phyloP scores from a whole-genome alignment of 2,888 invertebrate genomes.

The Drosophila diplacantha region DNA sequence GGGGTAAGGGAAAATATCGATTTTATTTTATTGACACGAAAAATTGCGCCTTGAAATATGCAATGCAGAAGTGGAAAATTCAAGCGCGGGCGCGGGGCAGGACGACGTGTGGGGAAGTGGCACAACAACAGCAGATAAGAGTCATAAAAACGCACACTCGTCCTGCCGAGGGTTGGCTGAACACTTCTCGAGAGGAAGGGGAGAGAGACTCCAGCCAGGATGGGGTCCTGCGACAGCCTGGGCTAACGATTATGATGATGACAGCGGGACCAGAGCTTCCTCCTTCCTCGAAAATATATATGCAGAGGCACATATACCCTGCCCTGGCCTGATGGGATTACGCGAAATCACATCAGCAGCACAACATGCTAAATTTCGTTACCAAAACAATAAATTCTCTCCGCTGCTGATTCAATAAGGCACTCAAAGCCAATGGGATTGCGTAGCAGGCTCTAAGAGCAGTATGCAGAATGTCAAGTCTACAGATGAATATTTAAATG shows the following conservation, averaged over 20 bases:
- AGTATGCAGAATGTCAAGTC: slow-evolving; percentile 2
- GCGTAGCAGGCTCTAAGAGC: neutral
- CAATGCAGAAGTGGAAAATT: slow-evolving; percentile 57
- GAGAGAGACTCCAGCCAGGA: neutral
- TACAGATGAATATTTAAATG: slow-evolving; percentile 10
- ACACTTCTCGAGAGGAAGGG: neutral
- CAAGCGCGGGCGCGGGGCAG: slow-evolving; percentile 1
- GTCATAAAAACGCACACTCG: slow-evolving; percentile 63
- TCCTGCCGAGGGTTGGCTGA: neutral
- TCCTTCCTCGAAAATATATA: neutral
- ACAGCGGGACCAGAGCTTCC: slow-evolving; percentile 32
- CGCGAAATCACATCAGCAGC: slow-evolving; percentile 10
- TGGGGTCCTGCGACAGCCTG: slow-evolving; percentile 9
- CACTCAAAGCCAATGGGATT: slow-evolving; percentile 6
- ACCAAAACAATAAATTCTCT: slow-evolving; percentile 17
- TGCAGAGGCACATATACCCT: slow-evolving; percentile 7
- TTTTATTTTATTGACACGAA: slow-evolving; percentile 66
- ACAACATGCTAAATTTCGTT: slow-evolving; percentile 12
- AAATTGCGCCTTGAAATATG: slow-evolving; percentile 69
- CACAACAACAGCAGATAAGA: slow-evolving; percentile 60
- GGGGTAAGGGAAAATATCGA: slow-evolving; percentile 46
- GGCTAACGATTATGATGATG: slow-evolving; percentile 68
- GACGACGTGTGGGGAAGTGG: slow-evolving; percentile 23
- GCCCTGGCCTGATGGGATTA: neutral
- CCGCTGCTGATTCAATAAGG: slow-evolving; percentile 2